Evolutionary conservation across 35 echinoderm and acorn worm genomes (phyloP).

Genomic region (Heliocidaris erythrogramma): DNA sequence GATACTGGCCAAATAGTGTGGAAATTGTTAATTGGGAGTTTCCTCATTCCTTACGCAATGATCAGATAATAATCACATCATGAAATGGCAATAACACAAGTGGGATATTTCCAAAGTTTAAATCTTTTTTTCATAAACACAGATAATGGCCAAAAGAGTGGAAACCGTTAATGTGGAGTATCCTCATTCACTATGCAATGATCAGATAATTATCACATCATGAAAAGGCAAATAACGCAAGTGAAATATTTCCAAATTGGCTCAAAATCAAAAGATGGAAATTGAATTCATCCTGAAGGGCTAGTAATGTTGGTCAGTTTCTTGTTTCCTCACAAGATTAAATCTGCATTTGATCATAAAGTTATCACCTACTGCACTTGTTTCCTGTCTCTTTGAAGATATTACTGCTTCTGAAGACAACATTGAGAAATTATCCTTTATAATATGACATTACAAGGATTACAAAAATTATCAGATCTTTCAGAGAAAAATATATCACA

Average conservation of each 20-base stretch:
- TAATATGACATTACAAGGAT: neutral
- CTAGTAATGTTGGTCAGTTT: neutral
- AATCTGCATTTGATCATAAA: neutral
- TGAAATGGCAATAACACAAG: neutral
- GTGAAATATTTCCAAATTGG: slow-evolving; percentile 2
- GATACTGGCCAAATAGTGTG: neutral
- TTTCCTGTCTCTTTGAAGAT: neutral
- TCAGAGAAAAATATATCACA: too few relatives aligned
- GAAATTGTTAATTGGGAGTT: neutral
- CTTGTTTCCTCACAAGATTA: neutral
- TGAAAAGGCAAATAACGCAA: neutral
- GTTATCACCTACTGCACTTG: neutral
- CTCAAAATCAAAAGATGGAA: neutral
- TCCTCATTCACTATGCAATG: neutral
- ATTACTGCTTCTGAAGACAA: too few relatives aligned
- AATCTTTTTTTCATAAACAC: neutral
- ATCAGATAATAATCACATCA: neutral
- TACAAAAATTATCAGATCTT: neutral
- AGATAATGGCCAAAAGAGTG: neutral
- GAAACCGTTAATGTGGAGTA: neutral
- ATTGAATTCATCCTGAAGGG: slow-evolving; percentile 29
- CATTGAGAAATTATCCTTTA: neutral
- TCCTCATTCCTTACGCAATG: neutral
- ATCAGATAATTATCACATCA: neutral
- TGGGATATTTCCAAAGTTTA: too few relatives aligned